Evolutionary conservation across 23 tunicate species (phyloP).

Genomic region (Ascidia mentula): DNA sequence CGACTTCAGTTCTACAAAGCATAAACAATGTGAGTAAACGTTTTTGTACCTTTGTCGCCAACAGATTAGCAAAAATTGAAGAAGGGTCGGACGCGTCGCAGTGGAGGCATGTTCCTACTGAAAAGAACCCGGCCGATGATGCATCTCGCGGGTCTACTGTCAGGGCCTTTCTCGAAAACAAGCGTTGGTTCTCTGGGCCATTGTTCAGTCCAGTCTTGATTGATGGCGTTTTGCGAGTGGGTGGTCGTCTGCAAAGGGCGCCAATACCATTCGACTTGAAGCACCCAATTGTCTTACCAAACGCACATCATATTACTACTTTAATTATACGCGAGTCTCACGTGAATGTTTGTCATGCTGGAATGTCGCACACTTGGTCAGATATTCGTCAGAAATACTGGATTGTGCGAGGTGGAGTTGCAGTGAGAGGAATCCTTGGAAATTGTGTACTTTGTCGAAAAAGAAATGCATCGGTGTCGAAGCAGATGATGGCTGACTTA

Average conservation of each 20-base stretch:
- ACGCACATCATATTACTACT: conserved; percentile 2
- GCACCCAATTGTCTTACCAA: background rate
- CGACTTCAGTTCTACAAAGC: too few species aligned
- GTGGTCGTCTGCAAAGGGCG: background rate
- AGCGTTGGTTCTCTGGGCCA: too few species aligned
- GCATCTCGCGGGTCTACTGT: too few species aligned
- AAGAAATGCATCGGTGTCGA: conserved; percentile 5
- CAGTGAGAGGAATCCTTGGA: conserved; percentile 5
- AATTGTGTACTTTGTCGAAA: background rate
- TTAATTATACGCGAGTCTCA: background rate
- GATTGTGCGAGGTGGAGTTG: conserved; percentile 1
- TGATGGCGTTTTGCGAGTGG: conserved; percentile 9
- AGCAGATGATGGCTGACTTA: conserved; percentile 26
- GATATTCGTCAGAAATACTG: background rate
- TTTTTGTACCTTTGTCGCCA: too few species aligned
- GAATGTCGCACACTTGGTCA: conserved; percentile 8
- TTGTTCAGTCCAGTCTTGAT: conserved; percentile 3
- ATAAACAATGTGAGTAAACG: too few species aligned
- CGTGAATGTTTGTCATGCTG: background rate
- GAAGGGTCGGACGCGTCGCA: too few species aligned
- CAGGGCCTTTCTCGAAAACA: too few species aligned
- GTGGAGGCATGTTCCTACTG: too few species aligned
- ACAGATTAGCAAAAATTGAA: too few species aligned
- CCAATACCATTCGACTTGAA: background rate
- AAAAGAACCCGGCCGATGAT: too few species aligned